Conservation (phyloP, 2,113 vertebrate species). For the Mustela nigripes region DNA sequence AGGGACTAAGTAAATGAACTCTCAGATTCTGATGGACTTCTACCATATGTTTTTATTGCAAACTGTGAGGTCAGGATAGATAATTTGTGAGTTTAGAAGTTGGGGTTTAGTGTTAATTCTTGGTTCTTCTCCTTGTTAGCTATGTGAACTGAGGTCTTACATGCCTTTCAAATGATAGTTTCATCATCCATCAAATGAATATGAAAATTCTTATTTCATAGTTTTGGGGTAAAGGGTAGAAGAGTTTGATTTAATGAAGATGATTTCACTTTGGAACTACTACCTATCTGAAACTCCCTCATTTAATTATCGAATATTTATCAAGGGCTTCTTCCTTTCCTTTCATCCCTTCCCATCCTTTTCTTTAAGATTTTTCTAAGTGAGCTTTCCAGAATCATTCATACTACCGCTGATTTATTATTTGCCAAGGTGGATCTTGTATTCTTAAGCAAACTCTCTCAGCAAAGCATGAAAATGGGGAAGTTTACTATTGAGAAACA, state of each 20-base stretch:
- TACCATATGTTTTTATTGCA: neutral
- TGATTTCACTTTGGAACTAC: neutral
- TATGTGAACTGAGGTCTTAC: neutral
- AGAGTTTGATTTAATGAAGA: neutral
- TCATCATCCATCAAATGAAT: neutral
- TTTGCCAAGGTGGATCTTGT: neutral
- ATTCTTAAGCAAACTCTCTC: neutral
- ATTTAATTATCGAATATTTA: neutral
- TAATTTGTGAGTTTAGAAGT: neutral
- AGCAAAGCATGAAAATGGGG: neutral
- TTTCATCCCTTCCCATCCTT: neutral
- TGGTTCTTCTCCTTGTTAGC: neutral
- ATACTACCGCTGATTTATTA: neutral
- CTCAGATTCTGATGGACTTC: neutral
- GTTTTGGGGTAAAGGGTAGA: neutral
- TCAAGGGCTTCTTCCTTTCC: neutral
- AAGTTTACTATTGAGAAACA: neutral
- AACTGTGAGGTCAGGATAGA: neutral
- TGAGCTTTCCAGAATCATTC: neutral
- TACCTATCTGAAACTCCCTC: neutral
- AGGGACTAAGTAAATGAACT: neutral
- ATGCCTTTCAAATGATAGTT: neutral
- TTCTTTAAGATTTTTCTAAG: neutral
- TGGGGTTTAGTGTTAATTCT: neutral
- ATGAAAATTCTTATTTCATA: neutral